Evolutionary conservation across 2,888 invertebrate genomes (phyloP).

Genomic region (Zhuqinia jingwanae): DNA sequence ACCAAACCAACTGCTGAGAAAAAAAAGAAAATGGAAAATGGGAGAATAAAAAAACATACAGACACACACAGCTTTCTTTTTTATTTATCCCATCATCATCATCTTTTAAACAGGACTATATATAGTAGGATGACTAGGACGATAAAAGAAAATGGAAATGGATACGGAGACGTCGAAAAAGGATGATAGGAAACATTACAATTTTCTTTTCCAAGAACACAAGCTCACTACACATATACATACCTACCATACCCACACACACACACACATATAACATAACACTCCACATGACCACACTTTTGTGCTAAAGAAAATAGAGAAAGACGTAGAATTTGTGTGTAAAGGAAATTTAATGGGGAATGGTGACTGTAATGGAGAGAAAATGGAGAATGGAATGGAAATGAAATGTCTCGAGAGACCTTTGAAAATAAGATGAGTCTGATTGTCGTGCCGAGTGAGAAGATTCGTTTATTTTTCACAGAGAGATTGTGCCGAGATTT

Average conservation of each 20-base stretch:
- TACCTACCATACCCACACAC: not conserved
- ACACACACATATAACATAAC: not conserved
- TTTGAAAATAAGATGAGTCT: no score
- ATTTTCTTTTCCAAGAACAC: no score
- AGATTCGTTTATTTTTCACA: not conserved
- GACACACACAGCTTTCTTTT: not conserved
- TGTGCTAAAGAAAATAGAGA: not conserved
- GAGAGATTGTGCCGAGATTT: slow-evolving; percentile 78
- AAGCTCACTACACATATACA: no score
- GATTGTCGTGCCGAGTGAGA: no score
- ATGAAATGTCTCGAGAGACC: slow-evolving; percentile 11
- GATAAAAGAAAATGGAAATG: no score
- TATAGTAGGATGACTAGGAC: no score
- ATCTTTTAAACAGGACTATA: not conserved
- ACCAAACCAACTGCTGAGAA: no score
- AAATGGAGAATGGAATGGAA: slow-evolving; percentile 13
- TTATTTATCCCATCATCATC: not conserved
- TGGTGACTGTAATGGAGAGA: slow-evolving; percentile 24
- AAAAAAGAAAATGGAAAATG: slow-evolving; percentile 11
- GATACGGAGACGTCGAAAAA: no score
- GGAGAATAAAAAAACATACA: no score
- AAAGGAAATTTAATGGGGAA: no score
- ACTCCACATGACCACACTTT: not conserved
- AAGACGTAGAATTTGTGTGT: not conserved
- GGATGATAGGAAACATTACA: no score